A percentile compares a stretch with the other conserved stretches of the same genome.
phyloP scores from a whole-genome alignment of 92 coral and sea anemone genomes.

The Muricea muricata region DNA sequence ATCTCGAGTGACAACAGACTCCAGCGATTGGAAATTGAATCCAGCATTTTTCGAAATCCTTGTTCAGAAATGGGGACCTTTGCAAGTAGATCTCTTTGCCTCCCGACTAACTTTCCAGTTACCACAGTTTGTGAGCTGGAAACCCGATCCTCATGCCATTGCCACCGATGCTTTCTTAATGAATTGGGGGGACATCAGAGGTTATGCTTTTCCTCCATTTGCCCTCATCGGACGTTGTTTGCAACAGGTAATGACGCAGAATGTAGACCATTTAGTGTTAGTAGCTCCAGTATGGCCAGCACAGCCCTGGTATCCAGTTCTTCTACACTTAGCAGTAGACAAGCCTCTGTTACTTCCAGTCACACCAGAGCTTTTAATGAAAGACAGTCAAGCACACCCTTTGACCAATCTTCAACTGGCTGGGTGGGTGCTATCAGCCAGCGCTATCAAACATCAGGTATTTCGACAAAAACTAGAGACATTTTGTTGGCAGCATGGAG shows the following conservation, averaged over 20 bases:
- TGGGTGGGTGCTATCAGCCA: neutral
- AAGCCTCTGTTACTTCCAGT: neutral
- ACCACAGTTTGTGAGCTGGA: constrained; percentile 13
- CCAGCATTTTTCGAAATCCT: neutral
- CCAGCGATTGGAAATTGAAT: constrained; percentile 28
- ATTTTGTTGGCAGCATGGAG: constrained; percentile 16
- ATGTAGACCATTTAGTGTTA: neutral
- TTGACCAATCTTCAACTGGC: neutral
- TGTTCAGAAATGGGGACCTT: constrained; percentile 2
- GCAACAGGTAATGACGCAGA: neutral
- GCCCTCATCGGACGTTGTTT: constrained; percentile 8
- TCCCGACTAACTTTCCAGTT: constrained; percentile 10
- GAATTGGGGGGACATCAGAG: neutral
- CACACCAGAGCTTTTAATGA: constrained; percentile 2
- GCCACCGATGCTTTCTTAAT: neutral
- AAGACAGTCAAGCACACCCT: neutral
- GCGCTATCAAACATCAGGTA: neutral
- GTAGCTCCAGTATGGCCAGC: constrained; percentile 20
- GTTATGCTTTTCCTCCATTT: constrained; percentile 24
- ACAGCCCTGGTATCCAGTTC: constrained; percentile 21
- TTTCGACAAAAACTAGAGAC: neutral
- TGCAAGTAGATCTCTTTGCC: constrained; percentile 20
- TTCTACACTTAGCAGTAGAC: neutral
- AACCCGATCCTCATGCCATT: neutral
- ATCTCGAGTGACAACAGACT: neutral